phyloP scores from a whole-genome alignment of 2,888 invertebrate species.

The Mylabris sibirica region DNA sequence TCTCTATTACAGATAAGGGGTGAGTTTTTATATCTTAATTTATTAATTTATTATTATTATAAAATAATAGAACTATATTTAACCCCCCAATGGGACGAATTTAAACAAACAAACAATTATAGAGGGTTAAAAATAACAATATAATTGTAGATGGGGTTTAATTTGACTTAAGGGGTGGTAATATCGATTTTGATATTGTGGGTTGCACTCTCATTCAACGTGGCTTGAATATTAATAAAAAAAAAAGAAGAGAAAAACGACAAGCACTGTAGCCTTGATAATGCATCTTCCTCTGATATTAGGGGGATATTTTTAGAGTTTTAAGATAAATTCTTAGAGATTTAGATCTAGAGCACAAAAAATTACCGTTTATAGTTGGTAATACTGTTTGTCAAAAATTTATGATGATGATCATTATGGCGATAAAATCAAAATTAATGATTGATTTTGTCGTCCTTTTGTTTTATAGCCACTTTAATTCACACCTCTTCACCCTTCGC shows the following conservation, averaged over 20 bases:
- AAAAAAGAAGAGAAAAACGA: not conserved
- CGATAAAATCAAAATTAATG: not conserved
- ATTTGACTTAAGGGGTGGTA: not conserved
- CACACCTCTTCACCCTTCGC: too few species aligned
- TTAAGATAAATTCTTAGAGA: not conserved
- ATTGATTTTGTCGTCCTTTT: not conserved
- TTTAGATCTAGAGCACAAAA: not conserved
- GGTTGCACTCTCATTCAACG: slow-evolving; percentile 4
- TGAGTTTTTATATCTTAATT: too few species aligned
- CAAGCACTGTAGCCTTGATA: not conserved
- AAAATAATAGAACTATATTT: too few species aligned
- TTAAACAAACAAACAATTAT: too few species aligned
- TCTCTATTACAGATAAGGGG: too few species aligned
- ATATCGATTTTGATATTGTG: slow-evolving; percentile 13
- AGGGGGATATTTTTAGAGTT: slow-evolving; percentile 10
- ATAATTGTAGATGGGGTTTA: not conserved
- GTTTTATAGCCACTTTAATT: too few species aligned
- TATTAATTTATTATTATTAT: too few species aligned
- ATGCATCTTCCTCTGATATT: slow-evolving; percentile 3
- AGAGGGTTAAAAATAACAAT: not conserved
- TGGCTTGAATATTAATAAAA: not conserved
- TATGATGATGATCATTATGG: not conserved
- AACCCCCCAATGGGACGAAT: too few species aligned
- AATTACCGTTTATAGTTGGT: not conserved
- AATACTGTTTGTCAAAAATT: not conserved